Evolutionary conservation across 2,888 invertebrate genomes (phyloP).

Genomic region (Dicyrtomina minuta): DNA sequence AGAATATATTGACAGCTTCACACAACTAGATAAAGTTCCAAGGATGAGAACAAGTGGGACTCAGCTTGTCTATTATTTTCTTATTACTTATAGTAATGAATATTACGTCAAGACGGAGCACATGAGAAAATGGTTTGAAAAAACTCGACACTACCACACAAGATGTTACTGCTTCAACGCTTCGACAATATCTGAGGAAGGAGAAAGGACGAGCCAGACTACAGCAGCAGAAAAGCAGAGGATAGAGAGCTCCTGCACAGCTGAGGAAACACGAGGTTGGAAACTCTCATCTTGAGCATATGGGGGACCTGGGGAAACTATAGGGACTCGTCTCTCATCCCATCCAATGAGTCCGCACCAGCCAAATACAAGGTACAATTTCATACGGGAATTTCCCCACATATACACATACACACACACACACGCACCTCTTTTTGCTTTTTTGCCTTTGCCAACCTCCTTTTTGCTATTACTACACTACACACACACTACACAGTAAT

Average conservation of each 20-base stretch:
- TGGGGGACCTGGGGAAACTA: no score
- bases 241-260: conserved; percentile 10
- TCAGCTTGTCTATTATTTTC: no score
- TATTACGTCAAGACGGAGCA: conserved; percentile 4
- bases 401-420: no score
- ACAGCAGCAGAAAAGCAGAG: background rate
- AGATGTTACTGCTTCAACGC: conserved; percentile 29
- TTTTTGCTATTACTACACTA: no score
- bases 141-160: conserved; percentile 12
- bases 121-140: conserved; percentile 5
- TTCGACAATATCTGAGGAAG: conserved; percentile 34
- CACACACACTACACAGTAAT: no score
- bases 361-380: no score
- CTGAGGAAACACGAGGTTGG: conserved; percentile 30
- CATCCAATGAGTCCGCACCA: background rate
- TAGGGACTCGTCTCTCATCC: background rate
- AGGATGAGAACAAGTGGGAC: background rate
- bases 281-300: background rate
- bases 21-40: no score
- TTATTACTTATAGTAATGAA: background rate
- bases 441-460: no score
- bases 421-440: no score
- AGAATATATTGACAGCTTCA: no score
- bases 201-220: conserved; percentile 1
- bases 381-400: no score